A percentile compares a stretch with the other conserved stretches of the same genome.
phyloP scores from a whole-genome alignment of 2,113 vertebrate genomes.

The Lampris megalopsis region DNA sequence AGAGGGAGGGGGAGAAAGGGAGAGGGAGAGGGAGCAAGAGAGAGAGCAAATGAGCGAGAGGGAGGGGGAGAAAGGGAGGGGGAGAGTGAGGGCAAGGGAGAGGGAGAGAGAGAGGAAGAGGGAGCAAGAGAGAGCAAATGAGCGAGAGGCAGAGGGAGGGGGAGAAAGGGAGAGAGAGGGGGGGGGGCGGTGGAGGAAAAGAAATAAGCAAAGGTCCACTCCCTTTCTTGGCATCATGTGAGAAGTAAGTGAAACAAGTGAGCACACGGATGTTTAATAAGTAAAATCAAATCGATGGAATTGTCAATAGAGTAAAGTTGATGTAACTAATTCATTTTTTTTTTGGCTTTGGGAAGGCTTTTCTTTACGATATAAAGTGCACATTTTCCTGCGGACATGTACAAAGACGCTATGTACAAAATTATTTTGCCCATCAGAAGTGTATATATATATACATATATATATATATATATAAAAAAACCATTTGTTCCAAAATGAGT shows the following conservation, averaged over 20 bases:
- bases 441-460: constrained; percentile 3
- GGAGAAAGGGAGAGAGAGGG: background rate
- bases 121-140: too few relatives aligned
- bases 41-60: too few relatives aligned
- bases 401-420: constrained; percentile 68
- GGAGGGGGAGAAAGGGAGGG: too few relatives aligned
- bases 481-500: constrained; percentile 44
- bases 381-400: constrained; percentile 71
- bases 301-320: constrained; percentile 10
- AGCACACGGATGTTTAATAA: constrained; percentile 10
- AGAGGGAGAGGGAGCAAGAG: too few relatives aligned
- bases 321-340: constrained; percentile 23
- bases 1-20: too few relatives aligned
- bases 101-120: background rate
- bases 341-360: constrained; percentile 61
- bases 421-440: constrained; percentile 52
- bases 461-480: background rate
- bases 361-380: constrained; percentile 78
- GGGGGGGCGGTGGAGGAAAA: too few relatives aligned
- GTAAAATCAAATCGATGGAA: constrained; percentile 46
- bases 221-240: constrained; percentile 9
- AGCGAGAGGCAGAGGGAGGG: background rate
- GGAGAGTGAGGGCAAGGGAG: too few relatives aligned
- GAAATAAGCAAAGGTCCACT: constrained; percentile 14
- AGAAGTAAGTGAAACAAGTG: constrained; percentile 17